Evolutionary conservation across 2,888 invertebrate species (phyloP).

Genomic region (Dysmachus trigonus): DNA sequence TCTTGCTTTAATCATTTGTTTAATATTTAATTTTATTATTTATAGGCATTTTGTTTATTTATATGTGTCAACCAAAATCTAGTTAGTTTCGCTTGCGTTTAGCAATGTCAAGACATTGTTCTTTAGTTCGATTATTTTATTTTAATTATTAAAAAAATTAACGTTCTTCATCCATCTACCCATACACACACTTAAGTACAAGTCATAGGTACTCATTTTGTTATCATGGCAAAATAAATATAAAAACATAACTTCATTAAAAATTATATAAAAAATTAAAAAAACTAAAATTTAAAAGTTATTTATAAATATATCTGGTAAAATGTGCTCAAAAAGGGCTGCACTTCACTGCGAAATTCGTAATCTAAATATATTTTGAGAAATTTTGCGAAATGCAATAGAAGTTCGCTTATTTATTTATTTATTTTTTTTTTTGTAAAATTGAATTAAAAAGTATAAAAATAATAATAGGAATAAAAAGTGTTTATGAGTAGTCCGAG

Average conservation of each 20-base stretch:
- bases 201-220: not conserved
- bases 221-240: not conserved
- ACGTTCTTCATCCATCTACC: slow-evolving; percentile 31
- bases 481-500: slow-evolving; percentile 18
- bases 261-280: not conserved
- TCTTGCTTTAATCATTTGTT: slow-evolving; percentile 50
- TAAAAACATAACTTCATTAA: not conserved
- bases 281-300: not conserved
- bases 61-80: slow-evolving; percentile 49
- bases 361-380: slow-evolving; percentile 18
- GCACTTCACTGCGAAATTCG: slow-evolving; percentile 16
- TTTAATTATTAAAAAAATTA: slow-evolving; percentile 22
- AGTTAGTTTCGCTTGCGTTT: slow-evolving; percentile 42
- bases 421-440: not conserved
- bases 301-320: not conserved
- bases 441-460: not conserved
- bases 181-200: slow-evolving; percentile 32
- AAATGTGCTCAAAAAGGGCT: slow-evolving; percentile 18
- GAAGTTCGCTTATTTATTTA: not conserved
- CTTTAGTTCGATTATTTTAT: not conserved
- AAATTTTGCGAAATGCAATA: not conserved
- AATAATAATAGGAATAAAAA: not conserved
- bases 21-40: slow-evolving; percentile 49
- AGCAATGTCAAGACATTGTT: slow-evolving; percentile 25
- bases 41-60: slow-evolving; percentile 12